A percentile compares a stretch with the other conserved stretches of the same genome.
phyloP scores from a whole-genome alignment of 2,797 vertebrate genomes.

The Betta splendens region DNA sequence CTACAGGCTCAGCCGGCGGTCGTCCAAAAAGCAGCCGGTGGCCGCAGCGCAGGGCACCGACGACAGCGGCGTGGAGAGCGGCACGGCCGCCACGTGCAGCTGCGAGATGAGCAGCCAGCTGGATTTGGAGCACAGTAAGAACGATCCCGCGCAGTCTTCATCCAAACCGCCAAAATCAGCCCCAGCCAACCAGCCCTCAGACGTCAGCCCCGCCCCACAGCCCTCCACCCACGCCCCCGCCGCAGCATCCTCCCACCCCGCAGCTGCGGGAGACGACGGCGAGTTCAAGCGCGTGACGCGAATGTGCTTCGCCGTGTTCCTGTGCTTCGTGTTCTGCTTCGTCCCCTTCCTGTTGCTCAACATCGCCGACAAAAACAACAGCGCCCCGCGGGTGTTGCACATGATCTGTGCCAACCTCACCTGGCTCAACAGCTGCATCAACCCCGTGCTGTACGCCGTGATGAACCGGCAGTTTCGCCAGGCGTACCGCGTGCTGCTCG shows the following conservation, averaged over 20 bases:
- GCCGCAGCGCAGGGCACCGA: conserved; percentile 66
- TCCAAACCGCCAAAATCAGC: conserved; percentile 5
- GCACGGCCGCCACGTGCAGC: conserved; percentile 56
- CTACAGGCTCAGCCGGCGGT: conserved; percentile 80
- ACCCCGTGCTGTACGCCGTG: conserved; percentile 88
- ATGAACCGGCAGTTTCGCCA: conserved; percentile 90
- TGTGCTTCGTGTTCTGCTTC: conserved; percentile 87
- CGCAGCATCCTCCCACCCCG: conserved; percentile 19
- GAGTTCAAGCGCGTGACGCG: conserved; percentile 87
- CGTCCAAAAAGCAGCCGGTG: conserved; percentile 67
- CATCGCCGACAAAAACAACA: conserved; percentile 79
- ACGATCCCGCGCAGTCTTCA: not conserved
- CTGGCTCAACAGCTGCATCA: conserved; percentile 92
- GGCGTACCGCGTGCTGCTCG: conserved; percentile 80
- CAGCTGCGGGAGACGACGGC: conserved; percentile 71
- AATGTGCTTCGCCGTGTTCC: conserved; percentile 89
- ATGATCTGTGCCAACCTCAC: conserved; percentile 90
- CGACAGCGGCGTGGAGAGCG: conserved; percentile 70
- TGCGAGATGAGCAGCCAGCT: conserved; percentile 66
- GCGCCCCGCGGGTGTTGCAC: conserved; percentile 83
- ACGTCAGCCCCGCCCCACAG: conserved; percentile 11
- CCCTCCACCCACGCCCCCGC: not conserved
- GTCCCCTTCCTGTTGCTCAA: conserved; percentile 87
- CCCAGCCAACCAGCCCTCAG: conserved; percentile 11
- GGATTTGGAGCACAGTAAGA: conserved; percentile 25